phyloP scores from a whole-genome alignment of 2,113 vertebrate genomes.

The Petrocephalus zakoni region DNA sequence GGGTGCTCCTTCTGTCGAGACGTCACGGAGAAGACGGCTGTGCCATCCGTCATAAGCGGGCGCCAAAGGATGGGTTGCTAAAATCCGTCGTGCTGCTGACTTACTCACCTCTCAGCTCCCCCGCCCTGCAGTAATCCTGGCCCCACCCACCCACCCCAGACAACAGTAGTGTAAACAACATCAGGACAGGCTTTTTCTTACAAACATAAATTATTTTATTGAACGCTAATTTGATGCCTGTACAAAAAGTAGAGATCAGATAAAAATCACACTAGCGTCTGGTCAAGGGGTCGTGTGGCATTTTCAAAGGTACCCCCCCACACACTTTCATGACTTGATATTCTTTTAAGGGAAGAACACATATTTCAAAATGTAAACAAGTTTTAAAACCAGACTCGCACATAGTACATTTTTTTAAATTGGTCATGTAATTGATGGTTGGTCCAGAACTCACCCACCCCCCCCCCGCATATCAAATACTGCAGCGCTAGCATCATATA shows the following conservation, averaged over 20 bases:
- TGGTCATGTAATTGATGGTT: background rate
- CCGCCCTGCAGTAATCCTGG: background rate
- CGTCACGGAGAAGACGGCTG: background rate
- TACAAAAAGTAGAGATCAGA: constrained; percentile 26
- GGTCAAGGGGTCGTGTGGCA: constrained; percentile 27
- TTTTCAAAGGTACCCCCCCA: constrained; percentile 13
- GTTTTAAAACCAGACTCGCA: background rate
- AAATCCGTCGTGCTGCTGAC: background rate
- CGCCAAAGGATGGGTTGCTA: background rate
- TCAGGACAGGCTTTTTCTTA: constrained; percentile 11
- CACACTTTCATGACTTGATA: constrained; percentile 17
- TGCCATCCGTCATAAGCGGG: background rate
- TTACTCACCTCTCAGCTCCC: background rate
- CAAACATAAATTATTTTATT: constrained; percentile 57
- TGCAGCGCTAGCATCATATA: background rate
- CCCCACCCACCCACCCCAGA: constrained; percentile 15
- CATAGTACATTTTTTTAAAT: background rate
- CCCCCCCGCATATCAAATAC: background rate
- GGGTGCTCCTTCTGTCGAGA: background rate
- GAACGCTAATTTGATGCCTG: background rate
- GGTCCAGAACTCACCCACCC: background rate
- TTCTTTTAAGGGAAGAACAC: constrained; percentile 3
- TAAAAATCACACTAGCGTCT: constrained; percentile 14
- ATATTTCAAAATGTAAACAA: constrained; percentile 21
- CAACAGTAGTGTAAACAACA: constrained; percentile 4